Conservation (phyloP, 2,888 invertebrate genomes). For the Parochlus steinenii region DNA sequence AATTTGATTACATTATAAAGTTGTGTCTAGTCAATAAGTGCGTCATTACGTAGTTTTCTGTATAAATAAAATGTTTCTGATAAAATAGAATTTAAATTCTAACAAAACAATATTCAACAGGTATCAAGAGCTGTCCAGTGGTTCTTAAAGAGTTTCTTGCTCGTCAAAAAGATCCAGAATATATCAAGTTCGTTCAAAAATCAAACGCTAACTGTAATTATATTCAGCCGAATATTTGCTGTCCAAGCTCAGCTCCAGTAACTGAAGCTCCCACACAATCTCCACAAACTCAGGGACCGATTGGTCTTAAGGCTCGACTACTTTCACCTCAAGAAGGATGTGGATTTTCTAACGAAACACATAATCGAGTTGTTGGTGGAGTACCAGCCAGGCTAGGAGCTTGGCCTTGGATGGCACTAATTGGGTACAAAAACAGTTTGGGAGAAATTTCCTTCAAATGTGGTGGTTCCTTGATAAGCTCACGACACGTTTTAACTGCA, state of each 20-base stretch:
- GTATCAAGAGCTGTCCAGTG: slow-evolving; percentile 10
- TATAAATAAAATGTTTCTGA: not conserved
- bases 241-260: slow-evolving; percentile 10
- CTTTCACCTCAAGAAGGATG: slow-evolving; percentile 36
- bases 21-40: no score
- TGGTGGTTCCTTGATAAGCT: slow-evolving; percentile 45
- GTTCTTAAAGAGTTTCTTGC: slow-evolving; percentile 9
- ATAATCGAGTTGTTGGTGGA: slow-evolving; percentile 56
- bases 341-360: slow-evolving; percentile 39
- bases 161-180: slow-evolving; percentile 10
- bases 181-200: slow-evolving; percentile 9
- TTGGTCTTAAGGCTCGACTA: slow-evolving; percentile 16
- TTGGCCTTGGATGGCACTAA: slow-evolving; percentile 64
- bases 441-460: slow-evolving; percentile 26
- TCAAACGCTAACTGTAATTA: slow-evolving; percentile 13
- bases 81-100: not conserved
- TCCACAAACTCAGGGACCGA: not conserved
- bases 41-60: no score
- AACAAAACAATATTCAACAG: not conserved
- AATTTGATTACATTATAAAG: no score
- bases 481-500: slow-evolving; percentile 58
- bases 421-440: slow-evolving; percentile 44
- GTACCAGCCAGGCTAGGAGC: slow-evolving; percentile 42
- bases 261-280: not conserved
- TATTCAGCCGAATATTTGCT: slow-evolving; percentile 10